These are phyloP conservation scores for Anhinga anhinga DNA, from an alignment of 2,113 vertebrate species.

Conservation along the genomic window DNA sequence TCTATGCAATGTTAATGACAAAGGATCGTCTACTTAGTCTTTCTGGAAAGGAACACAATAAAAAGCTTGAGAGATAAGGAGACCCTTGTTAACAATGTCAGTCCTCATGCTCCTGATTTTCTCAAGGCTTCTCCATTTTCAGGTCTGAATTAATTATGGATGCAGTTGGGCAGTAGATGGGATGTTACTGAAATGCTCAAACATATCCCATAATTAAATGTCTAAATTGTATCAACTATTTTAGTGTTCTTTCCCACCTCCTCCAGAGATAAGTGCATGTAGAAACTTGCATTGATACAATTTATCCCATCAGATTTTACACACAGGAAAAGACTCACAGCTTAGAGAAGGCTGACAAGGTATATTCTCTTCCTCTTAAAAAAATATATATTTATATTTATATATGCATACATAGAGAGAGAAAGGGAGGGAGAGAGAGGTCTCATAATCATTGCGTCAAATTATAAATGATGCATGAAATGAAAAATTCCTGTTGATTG, in stretches of 20 bases:
- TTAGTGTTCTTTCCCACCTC: background rate
- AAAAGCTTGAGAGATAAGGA: background rate
- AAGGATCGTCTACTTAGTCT: background rate
- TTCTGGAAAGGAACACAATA: background rate
- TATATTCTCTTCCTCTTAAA: background rate
- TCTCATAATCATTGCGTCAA: conserved; percentile 5
- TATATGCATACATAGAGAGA: background rate
- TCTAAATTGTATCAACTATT: background rate
- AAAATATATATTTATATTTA: background rate
- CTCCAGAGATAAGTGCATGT: background rate
- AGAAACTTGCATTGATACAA: background rate
- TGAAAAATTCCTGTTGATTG: conserved; percentile 37
- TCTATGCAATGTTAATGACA: background rate
- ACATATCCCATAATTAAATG: background rate
- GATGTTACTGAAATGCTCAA: background rate
- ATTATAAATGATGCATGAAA: conserved; percentile 61
- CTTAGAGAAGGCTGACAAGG: background rate
- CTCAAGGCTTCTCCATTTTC: background rate
- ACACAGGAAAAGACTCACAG: background rate
- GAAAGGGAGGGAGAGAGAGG: background rate
- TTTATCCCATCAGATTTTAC: background rate
- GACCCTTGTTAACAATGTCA: background rate
- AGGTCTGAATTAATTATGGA: background rate
- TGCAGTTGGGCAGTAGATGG: background rate
- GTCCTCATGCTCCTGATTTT: background rate